A percentile compares a stretch with the other conserved stretches of the same genome.
Evolutionary conservation across 2,797 vertebrate species (phyloP).

Genomic region (Artibeus jamaicensis): DNA sequence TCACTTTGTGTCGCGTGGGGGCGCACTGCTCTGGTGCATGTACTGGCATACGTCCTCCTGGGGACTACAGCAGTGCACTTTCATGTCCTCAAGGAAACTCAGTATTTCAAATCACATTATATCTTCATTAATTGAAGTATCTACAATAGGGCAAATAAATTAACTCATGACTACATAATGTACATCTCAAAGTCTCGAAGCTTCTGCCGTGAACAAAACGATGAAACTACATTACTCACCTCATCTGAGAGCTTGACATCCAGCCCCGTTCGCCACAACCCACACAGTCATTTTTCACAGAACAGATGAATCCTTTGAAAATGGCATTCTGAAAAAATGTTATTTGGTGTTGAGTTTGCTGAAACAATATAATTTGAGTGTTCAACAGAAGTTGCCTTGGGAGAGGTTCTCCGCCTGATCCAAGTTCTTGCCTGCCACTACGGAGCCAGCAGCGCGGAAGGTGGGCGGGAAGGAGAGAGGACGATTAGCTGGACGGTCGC

Average conservation of each 20-base stretch:
- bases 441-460: neutral
- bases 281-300: constrained; percentile 59
- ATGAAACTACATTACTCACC: constrained; percentile 26
- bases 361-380: constrained; percentile 65
- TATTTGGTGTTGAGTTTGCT: constrained; percentile 62
- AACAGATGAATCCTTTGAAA: constrained; percentile 59
- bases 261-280: constrained; percentile 16
- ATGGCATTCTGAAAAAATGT: constrained; percentile 73
- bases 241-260: constrained; percentile 41
- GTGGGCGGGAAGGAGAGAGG: neutral
- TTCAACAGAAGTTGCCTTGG: constrained; percentile 55
- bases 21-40: neutral
- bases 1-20: neutral
- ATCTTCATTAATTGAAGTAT: constrained; percentile 43
- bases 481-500: neutral
- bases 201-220: constrained; percentile 23
- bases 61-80: neutral
- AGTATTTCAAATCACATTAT: constrained; percentile 35
- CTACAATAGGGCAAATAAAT: constrained; percentile 34
- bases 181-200: constrained; percentile 20
- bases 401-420: constrained; percentile 38
- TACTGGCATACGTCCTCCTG: neutral
- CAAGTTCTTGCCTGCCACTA: neutral
- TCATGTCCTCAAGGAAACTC: neutral
- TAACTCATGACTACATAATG: constrained; percentile 39